Percentiles rank a stretch among this genome's conserved stretches.
Conservation (phyloP, 2,797 vertebrate species). For the Ptychadena robeensis region DNA sequence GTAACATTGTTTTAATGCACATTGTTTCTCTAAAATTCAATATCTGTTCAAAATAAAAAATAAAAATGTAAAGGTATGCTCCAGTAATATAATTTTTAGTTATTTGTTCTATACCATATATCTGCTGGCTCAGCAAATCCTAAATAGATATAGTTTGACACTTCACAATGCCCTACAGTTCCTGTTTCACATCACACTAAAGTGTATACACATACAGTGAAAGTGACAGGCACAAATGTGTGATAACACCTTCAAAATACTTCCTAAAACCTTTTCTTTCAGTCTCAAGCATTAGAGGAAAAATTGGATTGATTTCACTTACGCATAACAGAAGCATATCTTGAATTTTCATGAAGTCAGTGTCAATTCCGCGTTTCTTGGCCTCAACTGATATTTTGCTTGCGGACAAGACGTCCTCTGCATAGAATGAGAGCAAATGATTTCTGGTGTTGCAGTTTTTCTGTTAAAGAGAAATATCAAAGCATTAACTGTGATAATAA, state of each 20-base stretch:
- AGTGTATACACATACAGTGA: slow-evolving; percentile 34
- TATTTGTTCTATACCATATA: not conserved
- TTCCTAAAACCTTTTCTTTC: slow-evolving; percentile 26
- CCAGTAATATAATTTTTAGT: not conserved
- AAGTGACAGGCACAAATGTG: slow-evolving; percentile 51
- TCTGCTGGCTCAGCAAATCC: not conserved
- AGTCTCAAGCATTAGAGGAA: not conserved
- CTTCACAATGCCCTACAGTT: not conserved
- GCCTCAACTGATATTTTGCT: slow-evolving; percentile 48
- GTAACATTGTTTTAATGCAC: too few relatives aligned
- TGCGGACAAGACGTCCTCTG: slow-evolving; percentile 68
- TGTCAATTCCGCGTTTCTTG: slow-evolving; percentile 63
- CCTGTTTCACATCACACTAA: not conserved
- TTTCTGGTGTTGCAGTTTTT: slow-evolving; percentile 70
- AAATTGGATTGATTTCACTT: slow-evolving; percentile 65
- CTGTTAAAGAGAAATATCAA: slow-evolving; percentile 63
- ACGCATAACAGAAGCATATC: slow-evolving; percentile 68
- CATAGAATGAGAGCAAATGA: slow-evolving; percentile 73
- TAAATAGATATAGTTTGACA: not conserved
- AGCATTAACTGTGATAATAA: not conserved
- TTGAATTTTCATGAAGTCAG: slow-evolving; percentile 69
- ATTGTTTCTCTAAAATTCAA: not conserved
- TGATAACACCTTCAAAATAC: slow-evolving; percentile 28
- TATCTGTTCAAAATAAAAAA: not conserved
- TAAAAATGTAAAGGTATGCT: not conserved